Evolutionary conservation across 2,888 invertebrate species (phyloP).

Genomic region (Sturmia bella): DNA sequence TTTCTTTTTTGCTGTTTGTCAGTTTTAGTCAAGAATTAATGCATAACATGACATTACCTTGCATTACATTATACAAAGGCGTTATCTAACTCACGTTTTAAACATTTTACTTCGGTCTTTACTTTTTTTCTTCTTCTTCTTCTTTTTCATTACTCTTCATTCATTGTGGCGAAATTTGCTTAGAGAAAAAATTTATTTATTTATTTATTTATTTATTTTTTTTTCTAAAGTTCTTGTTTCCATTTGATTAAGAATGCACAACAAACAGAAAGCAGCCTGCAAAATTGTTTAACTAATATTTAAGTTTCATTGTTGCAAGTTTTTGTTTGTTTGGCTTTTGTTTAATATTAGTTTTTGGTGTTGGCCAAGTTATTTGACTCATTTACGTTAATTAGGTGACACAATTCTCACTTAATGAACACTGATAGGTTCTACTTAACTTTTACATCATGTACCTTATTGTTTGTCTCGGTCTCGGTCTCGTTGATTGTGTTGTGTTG

Average conservation of each 20-base stretch:
- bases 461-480: slow-evolving; percentile 52
- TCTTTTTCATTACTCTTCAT: slow-evolving; percentile 11
- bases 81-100: slow-evolving; percentile 70
- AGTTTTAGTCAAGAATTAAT: slow-evolving; percentile 65
- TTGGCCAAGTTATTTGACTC: slow-evolving; percentile 71
- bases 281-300: slow-evolving; percentile 51
- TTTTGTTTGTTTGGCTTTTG: slow-evolving; percentile 71
- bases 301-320: slow-evolving; percentile 15
- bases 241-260: slow-evolving; percentile 37
- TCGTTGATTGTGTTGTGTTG: slow-evolving; percentile 36
- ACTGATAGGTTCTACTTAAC: slow-evolving; percentile 66
- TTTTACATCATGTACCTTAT: slow-evolving; percentile 67
- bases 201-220: too few species aligned
- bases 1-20: slow-evolving; percentile 38
- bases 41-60: slow-evolving; percentile 70
- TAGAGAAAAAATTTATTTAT: too few species aligned
- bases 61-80: slow-evolving; percentile 69
- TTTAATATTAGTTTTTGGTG: slow-evolving; percentile 72
- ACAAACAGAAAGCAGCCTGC: slow-evolving; percentile 20
- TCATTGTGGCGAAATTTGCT: slow-evolving; percentile 42
- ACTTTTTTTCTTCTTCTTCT: slow-evolving; percentile 9
- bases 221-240: slow-evolving; percentile 39
- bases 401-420: slow-evolving; percentile 81
- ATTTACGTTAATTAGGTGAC: slow-evolving; percentile 81
- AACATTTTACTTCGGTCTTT: slow-evolving; percentile 54